Base-by-base conservation (phyloP, 2,888 invertebrate species). In the Catocala sponsa region DNA sequence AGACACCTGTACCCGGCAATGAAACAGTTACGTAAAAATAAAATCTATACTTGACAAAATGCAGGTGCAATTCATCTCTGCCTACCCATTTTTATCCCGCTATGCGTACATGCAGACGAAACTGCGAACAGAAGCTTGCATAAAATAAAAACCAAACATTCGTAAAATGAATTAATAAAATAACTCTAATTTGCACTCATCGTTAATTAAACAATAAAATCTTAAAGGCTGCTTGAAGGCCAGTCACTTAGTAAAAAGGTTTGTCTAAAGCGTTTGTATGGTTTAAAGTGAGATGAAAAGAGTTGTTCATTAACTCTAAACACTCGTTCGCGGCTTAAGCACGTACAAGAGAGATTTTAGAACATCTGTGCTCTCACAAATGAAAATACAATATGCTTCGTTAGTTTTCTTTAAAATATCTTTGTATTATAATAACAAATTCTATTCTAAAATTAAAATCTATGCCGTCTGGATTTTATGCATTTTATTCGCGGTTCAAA, bases 241-340 rank as follows among this genome's bases (percentile, higher is more conserved):
- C 13, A 54, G 41, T 59, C 49, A 63, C 56, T 70, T 53, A 64
- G 42, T 50, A 55, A 55, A 74, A 66, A 65, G 47, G 52, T 63
- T 63, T 59, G 50, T 64, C 65, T 55, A 41, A 66, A 68, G 47
- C 47, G 13, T 60, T 70, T 63, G 43, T 61, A 35, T 43, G 42
- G 57, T 59, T 70, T 42, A 70, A 65, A 75, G 71, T 72, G 70
- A 52, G 42, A 47, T 42, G 59, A 48, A 41, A 58, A 53, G 78
- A 76, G 77, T 83, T 86, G 87, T 90, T 91, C 87, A 91, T 91
- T 91, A 91, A 83, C 82, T 81, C 81, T 79, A 83, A 87, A 86
- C 82, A 84, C 48, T 59, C 12, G 77, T 79, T 68, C 72, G 73
- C 75, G 74, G 79, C 88, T 89, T 87, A 84, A 89, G 86, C 90